Base-by-base conservation (phyloP, 2,113 vertebrate genomes). In the Dasypus novemcinctus region DNA sequence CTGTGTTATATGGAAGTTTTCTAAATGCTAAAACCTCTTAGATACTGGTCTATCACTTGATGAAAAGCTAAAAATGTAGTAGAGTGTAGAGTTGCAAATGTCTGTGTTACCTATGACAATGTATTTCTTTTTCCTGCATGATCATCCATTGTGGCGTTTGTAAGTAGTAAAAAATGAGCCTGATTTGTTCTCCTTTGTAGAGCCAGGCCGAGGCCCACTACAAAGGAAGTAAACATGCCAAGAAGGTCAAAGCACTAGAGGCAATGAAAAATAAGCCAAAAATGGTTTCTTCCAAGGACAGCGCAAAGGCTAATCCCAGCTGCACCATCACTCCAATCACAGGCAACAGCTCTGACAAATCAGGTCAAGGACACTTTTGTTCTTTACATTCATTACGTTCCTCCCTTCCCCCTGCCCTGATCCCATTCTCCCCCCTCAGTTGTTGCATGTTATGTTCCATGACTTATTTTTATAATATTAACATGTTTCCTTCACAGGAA, bases 201-300 rank as follows among this genome's bases (percentile, higher is more conserved):
- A 99, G 98, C 99, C 99, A 99, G 98, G 99, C 99, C 84, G 99
- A 99, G 98, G 99, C 99, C 95, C 99, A 99, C 98, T 99, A 99
- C 99, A 99, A 99, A 99, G 99, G 99, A 98, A 99, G 99, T 98
- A 99, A 99, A 98, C 99, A 99, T 97, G 99, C 99, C 98, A 99
- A 99, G 99, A 99, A 99, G 99, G 98, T 99, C 98, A 99, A 99
- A 99, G 99, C 99, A 97, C 99, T 99, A 98, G 99, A 99, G 98
- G 98, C 99, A 98, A 99, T 98, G 97, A 99, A 99, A 99, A 98
- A 98, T 98, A 99, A 99, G 97, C 98, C 98, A 98, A 99, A 99
- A 98, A 97, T 97, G 98, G 98, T 98, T 97, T 97, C 98, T 98
- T 98, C 98, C 98, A 99, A 99, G 98, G 98, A 99, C 98, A 98